Evolutionary conservation across 2,888 invertebrate genomes (phyloP).

Genomic region (Diadromus collaris): DNA sequence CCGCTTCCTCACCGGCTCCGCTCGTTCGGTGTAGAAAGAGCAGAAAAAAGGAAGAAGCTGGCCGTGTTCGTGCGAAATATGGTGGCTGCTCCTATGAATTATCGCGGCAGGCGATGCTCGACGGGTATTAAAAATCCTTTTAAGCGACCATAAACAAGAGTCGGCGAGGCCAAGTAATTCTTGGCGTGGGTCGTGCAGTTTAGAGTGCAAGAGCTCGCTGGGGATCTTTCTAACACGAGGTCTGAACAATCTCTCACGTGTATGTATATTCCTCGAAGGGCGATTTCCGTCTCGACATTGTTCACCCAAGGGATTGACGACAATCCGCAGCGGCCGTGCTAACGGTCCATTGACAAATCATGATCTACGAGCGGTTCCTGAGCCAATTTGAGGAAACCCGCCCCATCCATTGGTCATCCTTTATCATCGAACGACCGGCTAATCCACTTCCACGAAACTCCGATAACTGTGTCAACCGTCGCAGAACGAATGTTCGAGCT

Average conservation of each 20-base stretch:
- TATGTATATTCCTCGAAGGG: neutral
- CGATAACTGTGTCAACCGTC: neutral
- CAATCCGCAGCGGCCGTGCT: neutral
- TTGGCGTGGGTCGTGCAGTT: constrained; percentile 66
- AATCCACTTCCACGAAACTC: neutral
- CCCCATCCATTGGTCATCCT: neutral
- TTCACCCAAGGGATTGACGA: neutral
- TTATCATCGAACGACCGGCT: neutral
- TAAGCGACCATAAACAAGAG: constrained; percentile 75
- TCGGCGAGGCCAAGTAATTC: constrained; percentile 68
- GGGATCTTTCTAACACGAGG: constrained; percentile 15
- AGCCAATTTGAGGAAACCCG: neutral
- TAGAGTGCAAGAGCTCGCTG: constrained; percentile 46
- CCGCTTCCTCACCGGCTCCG: constrained; percentile 25
- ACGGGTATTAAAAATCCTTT: constrained; percentile 75
- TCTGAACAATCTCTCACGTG: neutral
- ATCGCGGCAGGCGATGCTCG: constrained; percentile 65
- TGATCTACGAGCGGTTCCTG: neutral
- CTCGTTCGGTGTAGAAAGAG: neutral
- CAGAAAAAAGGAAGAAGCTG: constrained; percentile 15
- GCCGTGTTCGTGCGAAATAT: constrained; percentile 64
- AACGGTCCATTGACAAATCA: neutral
- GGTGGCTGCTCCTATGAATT: constrained; percentile 71
- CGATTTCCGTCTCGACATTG: constrained; percentile 8
- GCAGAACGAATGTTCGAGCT: neutral